Evolutionary conservation across 2,888 invertebrate species (phyloP), one percentile per base, ranked within the genome.

Genomic region (Caradrina clavipalpis): DNA sequence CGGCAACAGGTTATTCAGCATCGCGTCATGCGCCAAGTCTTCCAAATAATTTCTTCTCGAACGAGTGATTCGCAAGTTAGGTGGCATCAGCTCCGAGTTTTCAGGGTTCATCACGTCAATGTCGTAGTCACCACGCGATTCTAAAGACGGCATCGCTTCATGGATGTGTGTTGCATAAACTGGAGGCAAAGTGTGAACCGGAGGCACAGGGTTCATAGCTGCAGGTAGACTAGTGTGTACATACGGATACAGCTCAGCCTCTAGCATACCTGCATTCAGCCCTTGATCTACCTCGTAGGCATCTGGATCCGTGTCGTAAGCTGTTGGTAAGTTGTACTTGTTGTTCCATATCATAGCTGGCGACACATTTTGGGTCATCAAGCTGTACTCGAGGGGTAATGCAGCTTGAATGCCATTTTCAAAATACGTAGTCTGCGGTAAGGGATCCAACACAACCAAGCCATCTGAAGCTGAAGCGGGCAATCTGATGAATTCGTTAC

Each of bases 1-100:
- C 6, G 95, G 95, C 58, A 95, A 71, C 51, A 94, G 88, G 69
- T 95, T 95, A 26, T 90, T 90, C 81, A 95, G 88, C 45, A 91
- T 90, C 2, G 92, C 89, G 26, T 93, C 92, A 66, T 93, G 89
- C 11, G 84, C 71, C 42, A 95, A 79, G 42, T 93, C 89, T 5
- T 89, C 86, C 73, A 92, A 67, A 10, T 89, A 87, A 42, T 92
- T 91, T 7, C 90, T 86, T 45, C 78, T 85, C 4, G 84, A 83
- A 31, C 88, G 84, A n/a, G 82, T 81, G 10, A 84, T 72, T 68
- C 88, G 82, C 15, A 81, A 69, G 31, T 81, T 83, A 17, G 83
- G 76, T 10, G 82, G 69, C 49, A 75, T 22, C 80, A 72, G 2
- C 72, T 76, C 76, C 6, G 61, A 65, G 58, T 79, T 83, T 67